phyloP scores from a whole-genome alignment of 2,797 vertebrate genomes.

The Todus mexicanus region DNA sequence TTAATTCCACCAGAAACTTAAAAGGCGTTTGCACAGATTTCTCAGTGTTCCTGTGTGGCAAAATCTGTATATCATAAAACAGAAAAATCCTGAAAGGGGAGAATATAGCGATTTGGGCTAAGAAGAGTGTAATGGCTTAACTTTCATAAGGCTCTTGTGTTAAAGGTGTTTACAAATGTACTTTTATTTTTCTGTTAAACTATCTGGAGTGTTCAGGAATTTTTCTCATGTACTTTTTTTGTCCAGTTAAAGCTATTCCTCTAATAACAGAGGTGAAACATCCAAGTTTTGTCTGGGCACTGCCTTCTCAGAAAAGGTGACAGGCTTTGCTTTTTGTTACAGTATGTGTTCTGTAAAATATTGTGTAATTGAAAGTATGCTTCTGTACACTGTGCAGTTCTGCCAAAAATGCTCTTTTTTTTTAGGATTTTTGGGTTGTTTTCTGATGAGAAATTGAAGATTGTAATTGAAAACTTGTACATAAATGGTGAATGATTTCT shows the following conservation, averaged over 20 bases:
- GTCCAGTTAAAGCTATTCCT: slow-evolving; percentile 38
- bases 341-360: slow-evolving; percentile 65
- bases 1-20: background rate
- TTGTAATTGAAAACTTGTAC: slow-evolving; percentile 73
- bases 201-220: slow-evolving; percentile 19
- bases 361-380: slow-evolving; percentile 51
- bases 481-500: slow-evolving; percentile 74
- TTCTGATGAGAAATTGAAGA: slow-evolving; percentile 69
- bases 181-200: slow-evolving; percentile 47
- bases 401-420: slow-evolving; percentile 47
- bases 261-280: slow-evolving; percentile 5
- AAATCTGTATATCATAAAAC: background rate
- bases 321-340: slow-evolving; percentile 54
- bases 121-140: slow-evolving; percentile 28
- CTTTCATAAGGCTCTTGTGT: slow-evolving; percentile 38
- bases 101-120: background rate
- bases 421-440: slow-evolving; percentile 29
- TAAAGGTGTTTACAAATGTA: slow-evolving; percentile 62
- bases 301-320: slow-evolving; percentile 35
- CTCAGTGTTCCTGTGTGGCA: background rate
- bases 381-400: slow-evolving; percentile 64
- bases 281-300: background rate
- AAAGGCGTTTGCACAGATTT: background rate
- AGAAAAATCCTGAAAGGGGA: background rate
- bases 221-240: slow-evolving; percentile 20